These are phyloP conservation scores for Rhingia campestris DNA, from an alignment of 2,888 invertebrate genomes.

Conservation along the genomic window DNA sequence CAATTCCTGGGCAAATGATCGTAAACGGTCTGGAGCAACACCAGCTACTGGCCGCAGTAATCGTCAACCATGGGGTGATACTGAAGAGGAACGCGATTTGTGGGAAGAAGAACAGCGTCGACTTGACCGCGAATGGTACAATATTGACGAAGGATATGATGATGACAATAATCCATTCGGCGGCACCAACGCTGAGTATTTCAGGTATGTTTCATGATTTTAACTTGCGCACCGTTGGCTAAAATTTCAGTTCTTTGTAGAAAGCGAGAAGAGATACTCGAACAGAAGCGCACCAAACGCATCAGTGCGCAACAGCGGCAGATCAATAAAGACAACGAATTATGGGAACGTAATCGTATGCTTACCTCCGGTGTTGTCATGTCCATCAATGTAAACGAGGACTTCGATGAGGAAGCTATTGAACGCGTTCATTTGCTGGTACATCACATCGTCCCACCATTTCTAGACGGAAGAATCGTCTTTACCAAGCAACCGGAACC, in stretches of 20 bases:
- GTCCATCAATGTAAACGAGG: constrained; percentile 93
- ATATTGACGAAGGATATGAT: constrained; percentile 95
- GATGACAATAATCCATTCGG: constrained; percentile 97
- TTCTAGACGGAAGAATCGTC: constrained; percentile 98
- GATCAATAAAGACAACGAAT: constrained; percentile 98
- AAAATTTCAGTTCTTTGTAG: constrained; percentile 79
- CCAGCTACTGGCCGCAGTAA: constrained; percentile 83
- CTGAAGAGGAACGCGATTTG: constrained; percentile 89
- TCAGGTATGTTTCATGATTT: constrained; percentile 79
- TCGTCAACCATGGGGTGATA: constrained; percentile 84
- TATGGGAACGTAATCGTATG: constrained; percentile 99
- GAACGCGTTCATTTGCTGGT: constrained; percentile 97
- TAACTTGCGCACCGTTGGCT: neutral
- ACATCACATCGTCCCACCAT: constrained; percentile 99
- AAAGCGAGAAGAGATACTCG: constrained; percentile 96
- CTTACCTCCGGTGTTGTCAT: constrained; percentile 96
- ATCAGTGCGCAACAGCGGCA: constrained; percentile 98
- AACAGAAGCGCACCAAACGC: constrained; percentile 93
- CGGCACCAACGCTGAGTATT: constrained; percentile 94
- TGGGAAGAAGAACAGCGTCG: constrained; percentile 96
- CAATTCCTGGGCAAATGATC: constrained; percentile 90
- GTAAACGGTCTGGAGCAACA: constrained; percentile 87
- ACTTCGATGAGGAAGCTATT: constrained; percentile 97
- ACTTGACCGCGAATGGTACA: constrained; percentile 98
- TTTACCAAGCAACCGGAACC: constrained; percentile 99